Base-by-base conservation (phyloP, 2,113 vertebrate species). In the Ahaetulla prasina region DNA sequence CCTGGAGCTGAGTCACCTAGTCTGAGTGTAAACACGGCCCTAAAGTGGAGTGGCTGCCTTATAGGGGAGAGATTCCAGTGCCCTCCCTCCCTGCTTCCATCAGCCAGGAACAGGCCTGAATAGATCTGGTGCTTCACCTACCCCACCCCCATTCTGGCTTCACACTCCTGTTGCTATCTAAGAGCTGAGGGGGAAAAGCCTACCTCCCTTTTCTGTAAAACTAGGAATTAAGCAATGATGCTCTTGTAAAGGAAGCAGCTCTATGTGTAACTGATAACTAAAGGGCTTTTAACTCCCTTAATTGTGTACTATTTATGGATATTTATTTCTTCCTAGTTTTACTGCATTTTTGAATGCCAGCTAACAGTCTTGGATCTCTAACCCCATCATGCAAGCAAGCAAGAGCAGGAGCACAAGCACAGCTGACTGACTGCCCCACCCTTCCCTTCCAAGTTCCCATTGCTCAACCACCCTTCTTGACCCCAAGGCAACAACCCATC, bases 1-100 rank as follows among this genome's bases (percentile, higher is more conserved):
- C 88, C 92, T 92, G 88, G 92, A 86, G 92, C 88, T 92, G 92
- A 92, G 92, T 92, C 92, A 92, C 92, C 88, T 92, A 89, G 74
- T 53, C 92, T 89, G 45, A 92, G 74, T 85, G 92, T 92, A 92
- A 92, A 92, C 92, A 92, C 88, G 43, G 92, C 92, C 92, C 92
- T 80, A 85, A 92, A 92, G 88, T 86, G 53, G 88, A 89, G 92
- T 92, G 88, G 88, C 88, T 85, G 88, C 92, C 92, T 92, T 92
- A 92, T 92, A 92, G 88, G 92, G 92, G 92, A 92, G 92, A 60
- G 92, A 89, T 90, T 92, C 88, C 88, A 92, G 30, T 89, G 80
- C 88, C 88, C 92, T 60, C 92, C 92, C 92, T 89, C 53, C 3
- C 88, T 54, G 14, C 74, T 53, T 39, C 88, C 53, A 25, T 54